Percentiles rank a stretch among this genome's conserved stretches.
Evolutionary conservation across 2,797 vertebrate genomes (phyloP).

Genomic region (Peromyscus melanophrys): DNA sequence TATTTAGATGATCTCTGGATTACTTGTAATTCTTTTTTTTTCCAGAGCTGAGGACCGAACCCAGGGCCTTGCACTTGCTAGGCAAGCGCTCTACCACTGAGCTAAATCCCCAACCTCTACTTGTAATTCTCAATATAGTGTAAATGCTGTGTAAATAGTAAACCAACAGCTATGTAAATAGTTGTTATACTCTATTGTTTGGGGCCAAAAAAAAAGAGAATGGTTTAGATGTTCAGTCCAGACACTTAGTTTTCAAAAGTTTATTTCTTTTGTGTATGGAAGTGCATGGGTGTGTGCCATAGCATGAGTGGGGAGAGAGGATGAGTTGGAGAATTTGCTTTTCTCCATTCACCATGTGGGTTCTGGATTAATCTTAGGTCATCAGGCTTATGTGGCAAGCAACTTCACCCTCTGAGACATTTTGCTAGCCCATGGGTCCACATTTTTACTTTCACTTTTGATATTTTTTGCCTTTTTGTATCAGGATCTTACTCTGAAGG

Average conservation of each 20-base stretch:
- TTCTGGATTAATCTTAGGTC: not conserved
- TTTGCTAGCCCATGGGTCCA: not conserved
- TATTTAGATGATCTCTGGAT: not conserved
- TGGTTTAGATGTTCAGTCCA: not conserved
- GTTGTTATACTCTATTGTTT: not conserved
- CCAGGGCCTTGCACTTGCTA: no score
- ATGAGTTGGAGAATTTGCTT: not conserved
- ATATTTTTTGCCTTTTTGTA: not conserved
- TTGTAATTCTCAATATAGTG: not conserved
- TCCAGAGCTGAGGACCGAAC: no score
- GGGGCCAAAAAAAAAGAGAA: not conserved
- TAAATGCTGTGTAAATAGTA: not conserved
- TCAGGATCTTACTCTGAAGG: not conserved
- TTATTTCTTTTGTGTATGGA: not conserved
- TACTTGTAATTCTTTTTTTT: not conserved
- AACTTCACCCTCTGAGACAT: not conserved
- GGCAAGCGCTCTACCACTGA: no score
- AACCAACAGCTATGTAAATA: not conserved
- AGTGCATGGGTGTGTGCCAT: not conserved
- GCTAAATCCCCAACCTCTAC: not conserved
- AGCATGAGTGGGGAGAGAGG: not conserved
- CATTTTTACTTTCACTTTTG: not conserved
- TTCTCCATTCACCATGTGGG: not conserved
- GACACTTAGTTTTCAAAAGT: not conserved
- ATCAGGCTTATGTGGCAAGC: not conserved